Evolutionary conservation across 1,140 invertebrate genomes (phyloP).

Genomic region (Propsilocerus akamusi): DNA sequence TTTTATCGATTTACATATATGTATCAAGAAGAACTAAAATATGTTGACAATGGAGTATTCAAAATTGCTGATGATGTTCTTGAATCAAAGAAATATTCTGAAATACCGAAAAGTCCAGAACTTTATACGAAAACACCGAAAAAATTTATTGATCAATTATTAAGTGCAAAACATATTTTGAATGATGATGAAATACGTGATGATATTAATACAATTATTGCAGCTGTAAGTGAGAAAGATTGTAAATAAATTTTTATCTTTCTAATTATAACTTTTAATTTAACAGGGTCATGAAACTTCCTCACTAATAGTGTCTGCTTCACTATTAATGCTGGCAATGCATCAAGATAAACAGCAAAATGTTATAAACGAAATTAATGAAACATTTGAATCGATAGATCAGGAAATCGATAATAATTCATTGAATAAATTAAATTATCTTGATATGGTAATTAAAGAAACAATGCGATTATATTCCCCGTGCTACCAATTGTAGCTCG

Average conservation of each 20-base stretch:
- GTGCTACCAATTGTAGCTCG: conserved; percentile 11
- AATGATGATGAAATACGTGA: conserved; percentile 14
- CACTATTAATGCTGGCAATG: conserved; percentile 18
- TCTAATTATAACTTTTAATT: neutral
- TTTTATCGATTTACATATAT: no score
- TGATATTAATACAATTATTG: conserved; percentile 20
- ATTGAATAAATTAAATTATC: conserved; percentile 35
- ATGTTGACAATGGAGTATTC: neutral
- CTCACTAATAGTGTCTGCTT: conserved; percentile 15
- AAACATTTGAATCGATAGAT: conserved; percentile 28
- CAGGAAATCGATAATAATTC: conserved; percentile 27
- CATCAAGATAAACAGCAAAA: conserved; percentile 27
- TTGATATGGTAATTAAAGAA: conserved; percentile 42
- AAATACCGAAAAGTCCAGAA: neutral
- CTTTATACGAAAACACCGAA: neutral
- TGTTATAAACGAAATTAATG: conserved; percentile 34
- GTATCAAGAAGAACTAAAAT: neutral
- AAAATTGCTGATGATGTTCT: neutral
- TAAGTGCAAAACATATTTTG: conserved; percentile 5
- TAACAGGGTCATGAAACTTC: conserved; percentile 20
- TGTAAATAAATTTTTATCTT: no score
- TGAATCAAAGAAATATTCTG: neutral
- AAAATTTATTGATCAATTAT: neutral
- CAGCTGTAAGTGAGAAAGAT: conserved; percentile 20
- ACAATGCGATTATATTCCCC: conserved; percentile 27